Evolutionary conservation across 1,140 invertebrate genomes (phyloP).

Genomic region (Lucilia sericata): DNA sequence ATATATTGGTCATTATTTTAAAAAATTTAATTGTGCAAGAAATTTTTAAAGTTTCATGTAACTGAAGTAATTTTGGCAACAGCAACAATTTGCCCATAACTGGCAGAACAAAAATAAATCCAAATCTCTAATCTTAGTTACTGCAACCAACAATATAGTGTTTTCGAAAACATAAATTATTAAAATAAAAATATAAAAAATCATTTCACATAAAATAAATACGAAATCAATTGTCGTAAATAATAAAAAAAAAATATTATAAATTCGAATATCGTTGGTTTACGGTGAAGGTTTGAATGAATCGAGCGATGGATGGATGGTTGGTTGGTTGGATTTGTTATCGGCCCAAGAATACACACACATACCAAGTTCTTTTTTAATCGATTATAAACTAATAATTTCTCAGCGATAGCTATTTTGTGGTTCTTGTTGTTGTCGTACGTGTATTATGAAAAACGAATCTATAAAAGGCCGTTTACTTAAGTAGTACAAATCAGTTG

Average conservation of each 20-base stretch:
- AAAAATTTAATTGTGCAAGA: too few relatives aligned
- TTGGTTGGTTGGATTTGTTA: constrained; percentile 1
- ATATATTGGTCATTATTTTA: too few relatives aligned
- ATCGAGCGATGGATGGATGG: background rate
- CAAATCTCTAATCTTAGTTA: too few relatives aligned
- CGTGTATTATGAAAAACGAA: constrained; percentile 44
- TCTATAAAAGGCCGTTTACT: constrained; percentile 56
- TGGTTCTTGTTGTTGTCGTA: too few relatives aligned
- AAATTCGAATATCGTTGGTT: background rate
- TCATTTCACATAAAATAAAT: background rate
- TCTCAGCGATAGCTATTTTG: constrained; percentile 43
- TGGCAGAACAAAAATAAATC: too few relatives aligned
- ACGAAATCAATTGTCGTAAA: background rate
- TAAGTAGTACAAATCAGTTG: constrained; percentile 54
- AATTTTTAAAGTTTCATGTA: too few relatives aligned
- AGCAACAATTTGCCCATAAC: too few relatives aligned
- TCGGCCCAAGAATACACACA: background rate
- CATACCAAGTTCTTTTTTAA: constrained; percentile 14
- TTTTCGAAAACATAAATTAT: too few relatives aligned
- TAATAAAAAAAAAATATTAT: background rate
- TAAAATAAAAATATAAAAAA: too few relatives aligned
- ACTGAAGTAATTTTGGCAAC: too few relatives aligned
- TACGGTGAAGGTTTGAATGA: background rate
- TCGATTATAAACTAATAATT: constrained; percentile 56
- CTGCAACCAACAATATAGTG: too few relatives aligned